Evolutionary conservation across 2,888 invertebrate genomes (phyloP).

Genomic region (Toxonevra muliebris): DNA sequence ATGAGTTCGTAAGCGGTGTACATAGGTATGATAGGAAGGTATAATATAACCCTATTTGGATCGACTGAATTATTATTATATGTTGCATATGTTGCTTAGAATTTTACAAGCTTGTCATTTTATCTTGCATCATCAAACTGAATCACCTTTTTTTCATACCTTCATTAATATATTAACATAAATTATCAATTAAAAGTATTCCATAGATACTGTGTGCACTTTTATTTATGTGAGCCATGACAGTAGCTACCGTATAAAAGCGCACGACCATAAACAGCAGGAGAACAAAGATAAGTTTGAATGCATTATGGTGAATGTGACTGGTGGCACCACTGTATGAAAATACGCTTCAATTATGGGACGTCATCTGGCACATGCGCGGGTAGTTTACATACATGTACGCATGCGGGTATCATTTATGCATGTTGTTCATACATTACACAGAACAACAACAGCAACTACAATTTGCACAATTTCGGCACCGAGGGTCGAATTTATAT

Average conservation of each 20-base stretch:
- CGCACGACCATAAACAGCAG: slow-evolving; percentile 25
- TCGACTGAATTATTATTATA: too few species aligned
- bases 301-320: neutral
- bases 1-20: too few species aligned
- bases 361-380: slow-evolving; percentile 38
- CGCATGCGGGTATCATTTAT: neutral
- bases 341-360: slow-evolving; percentile 1
- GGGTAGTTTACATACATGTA: slow-evolving; percentile 8
- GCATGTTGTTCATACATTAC: neutral
- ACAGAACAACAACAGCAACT: neutral
- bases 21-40: too few species aligned
- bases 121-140: too few species aligned
- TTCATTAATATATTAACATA: slow-evolving; percentile 53
- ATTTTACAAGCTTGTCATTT: too few species aligned
- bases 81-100: too few species aligned
- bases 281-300: neutral
- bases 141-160: neutral
- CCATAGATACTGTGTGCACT: slow-evolving; percentile 17
- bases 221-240: neutral
- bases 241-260: neutral
- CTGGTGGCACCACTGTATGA: neutral
- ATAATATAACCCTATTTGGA: too few species aligned
- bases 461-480: neutral
- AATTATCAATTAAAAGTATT: slow-evolving; percentile 51
- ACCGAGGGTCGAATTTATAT: too few species aligned